Evolutionary conservation across 2,797 vertebrate genomes (phyloP).

Genomic region (Tragelaphus eurycerus): DNA sequence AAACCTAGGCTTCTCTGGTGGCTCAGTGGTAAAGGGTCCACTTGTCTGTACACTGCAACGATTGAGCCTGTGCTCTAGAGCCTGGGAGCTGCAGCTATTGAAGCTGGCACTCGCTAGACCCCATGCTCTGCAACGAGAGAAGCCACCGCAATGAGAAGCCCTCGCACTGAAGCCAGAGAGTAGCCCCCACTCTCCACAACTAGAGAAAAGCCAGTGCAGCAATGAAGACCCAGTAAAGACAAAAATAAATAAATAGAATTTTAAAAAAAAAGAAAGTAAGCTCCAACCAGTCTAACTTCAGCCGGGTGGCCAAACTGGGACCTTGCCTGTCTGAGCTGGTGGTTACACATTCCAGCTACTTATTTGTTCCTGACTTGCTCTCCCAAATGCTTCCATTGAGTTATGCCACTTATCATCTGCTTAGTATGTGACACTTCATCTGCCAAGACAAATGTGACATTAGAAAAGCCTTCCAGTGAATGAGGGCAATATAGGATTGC

Average conservation of each 20-base stretch:
- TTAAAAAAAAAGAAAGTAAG: background rate
- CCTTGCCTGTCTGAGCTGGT: slow-evolving; percentile 27
- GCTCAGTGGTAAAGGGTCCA: background rate
- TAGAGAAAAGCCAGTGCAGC: background rate
- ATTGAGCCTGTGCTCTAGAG: background rate
- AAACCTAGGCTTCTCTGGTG: background rate
- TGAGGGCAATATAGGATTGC: background rate
- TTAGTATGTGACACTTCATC: slow-evolving; percentile 67
- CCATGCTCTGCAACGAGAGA: background rate
- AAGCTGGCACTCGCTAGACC: background rate
- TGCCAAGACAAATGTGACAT: slow-evolving; percentile 67
- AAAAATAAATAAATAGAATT: background rate
- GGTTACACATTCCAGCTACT: slow-evolving; percentile 50
- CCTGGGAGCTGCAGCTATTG: background rate
- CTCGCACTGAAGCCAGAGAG: background rate
- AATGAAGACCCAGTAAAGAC: background rate
- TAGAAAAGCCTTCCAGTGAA: slow-evolving; percentile 31
- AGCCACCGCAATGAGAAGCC: background rate
- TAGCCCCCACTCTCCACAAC: background rate
- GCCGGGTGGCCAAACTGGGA: background rate
- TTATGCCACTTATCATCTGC: slow-evolving; percentile 69
- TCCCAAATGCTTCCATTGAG: slow-evolving; percentile 50
- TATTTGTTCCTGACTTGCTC: slow-evolving; percentile 42
- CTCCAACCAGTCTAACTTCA: background rate
- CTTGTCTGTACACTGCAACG: rapidly evolving